phyloP scores from a whole-genome alignment of 2,888 invertebrate species.

The Anoncus sp. region DNA sequence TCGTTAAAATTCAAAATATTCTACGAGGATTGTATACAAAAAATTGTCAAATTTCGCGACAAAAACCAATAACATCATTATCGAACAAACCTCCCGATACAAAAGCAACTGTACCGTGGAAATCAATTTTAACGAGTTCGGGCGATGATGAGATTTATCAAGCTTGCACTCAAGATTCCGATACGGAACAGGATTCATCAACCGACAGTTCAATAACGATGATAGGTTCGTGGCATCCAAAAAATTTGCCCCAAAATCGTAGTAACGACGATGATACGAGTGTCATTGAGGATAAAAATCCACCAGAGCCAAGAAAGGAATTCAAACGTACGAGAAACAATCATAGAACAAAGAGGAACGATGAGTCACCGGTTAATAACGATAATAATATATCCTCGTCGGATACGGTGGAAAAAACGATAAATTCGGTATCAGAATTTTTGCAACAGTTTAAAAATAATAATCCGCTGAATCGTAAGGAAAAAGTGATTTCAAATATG shows the following conservation, averaged over 20 bases:
- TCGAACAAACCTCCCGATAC: slow-evolving; percentile 3
- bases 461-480: neutral
- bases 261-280: neutral
- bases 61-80: neutral
- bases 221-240: slow-evolving; percentile 51
- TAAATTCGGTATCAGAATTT: slow-evolving; percentile 33
- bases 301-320: neutral
- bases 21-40: slow-evolving; percentile 26
- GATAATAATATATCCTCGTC: slow-evolving; percentile 12
- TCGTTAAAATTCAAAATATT: slow-evolving; percentile 30
- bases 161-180: slow-evolving; percentile 27
- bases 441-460: slow-evolving; percentile 28
- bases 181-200: slow-evolving; percentile 28
- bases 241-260: neutral
- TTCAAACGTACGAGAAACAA: neutral
- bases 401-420: slow-evolving; percentile 26
- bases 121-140: neutral
- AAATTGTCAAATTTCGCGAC: slow-evolving; percentile 1
- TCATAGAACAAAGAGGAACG: neutral
- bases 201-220: slow-evolving; percentile 11
- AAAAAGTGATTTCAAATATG: slow-evolving; percentile 6
- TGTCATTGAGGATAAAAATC: neutral
- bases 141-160: slow-evolving; percentile 24
- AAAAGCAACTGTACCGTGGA: neutral
- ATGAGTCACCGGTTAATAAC: neutral